Percentiles rank a stretch among this genome's conserved stretches.
Conservation (phyloP, 2,113 vertebrate genomes). For the Gavia stellata region DNA sequence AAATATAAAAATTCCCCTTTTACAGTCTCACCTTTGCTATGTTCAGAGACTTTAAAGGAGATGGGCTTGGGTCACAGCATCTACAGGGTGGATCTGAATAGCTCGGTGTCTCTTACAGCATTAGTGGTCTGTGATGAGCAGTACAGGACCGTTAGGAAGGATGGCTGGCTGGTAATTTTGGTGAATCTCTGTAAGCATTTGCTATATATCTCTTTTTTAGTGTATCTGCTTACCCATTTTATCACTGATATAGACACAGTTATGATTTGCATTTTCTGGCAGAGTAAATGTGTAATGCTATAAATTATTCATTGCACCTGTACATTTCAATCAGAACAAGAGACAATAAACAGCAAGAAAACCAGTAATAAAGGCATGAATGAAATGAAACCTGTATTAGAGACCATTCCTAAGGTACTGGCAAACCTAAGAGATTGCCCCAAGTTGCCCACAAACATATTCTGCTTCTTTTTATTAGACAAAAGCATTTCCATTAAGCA, state of each 20-base stretch:
- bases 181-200: background rate
- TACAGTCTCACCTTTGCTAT: background rate
- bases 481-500: background rate
- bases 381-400: background rate
- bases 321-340: background rate
- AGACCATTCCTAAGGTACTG: background rate
- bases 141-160: background rate
- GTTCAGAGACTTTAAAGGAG: background rate
- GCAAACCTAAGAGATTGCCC: background rate
- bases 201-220: background rate
- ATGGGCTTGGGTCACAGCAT: background rate
- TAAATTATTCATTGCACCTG: conserved; percentile 44
- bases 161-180: background rate
- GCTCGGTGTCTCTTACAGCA: background rate
- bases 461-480: background rate
- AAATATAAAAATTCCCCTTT: background rate
- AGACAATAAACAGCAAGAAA: background rate
- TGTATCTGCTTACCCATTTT: background rate
- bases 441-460: background rate
- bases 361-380: background rate
- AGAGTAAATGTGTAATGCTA: background rate
- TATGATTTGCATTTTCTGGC: conserved; percentile 37
- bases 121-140: background rate
- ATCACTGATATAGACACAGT: background rate
- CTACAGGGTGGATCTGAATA: background rate